Evolutionary conservation across 1,140 invertebrate species (phyloP).

Genomic region (Pissodes strobi): DNA sequence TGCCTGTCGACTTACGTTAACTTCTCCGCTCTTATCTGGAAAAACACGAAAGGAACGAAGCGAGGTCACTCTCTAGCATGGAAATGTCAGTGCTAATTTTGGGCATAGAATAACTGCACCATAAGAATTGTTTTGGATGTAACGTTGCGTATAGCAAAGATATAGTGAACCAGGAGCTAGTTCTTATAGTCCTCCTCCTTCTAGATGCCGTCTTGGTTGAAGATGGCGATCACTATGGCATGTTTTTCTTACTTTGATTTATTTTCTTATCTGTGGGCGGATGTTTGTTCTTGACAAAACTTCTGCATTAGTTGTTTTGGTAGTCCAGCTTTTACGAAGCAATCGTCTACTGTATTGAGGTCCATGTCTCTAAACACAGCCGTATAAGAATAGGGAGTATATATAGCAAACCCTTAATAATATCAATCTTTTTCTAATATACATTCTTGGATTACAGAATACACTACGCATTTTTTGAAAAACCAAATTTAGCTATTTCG

Average conservation of each 20-base stretch:
- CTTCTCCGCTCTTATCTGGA: conserved; percentile 35
- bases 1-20: conserved; percentile 36
- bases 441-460: background rate
- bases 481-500: background rate
- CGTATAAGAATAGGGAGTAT: background rate
- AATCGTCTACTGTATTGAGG: background rate
- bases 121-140: too few relatives aligned
- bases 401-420: background rate
- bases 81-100: conserved; percentile 30
- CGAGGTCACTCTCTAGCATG: conserved; percentile 35
- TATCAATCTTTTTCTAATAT: background rate
- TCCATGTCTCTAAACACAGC: background rate
- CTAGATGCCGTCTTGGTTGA: too few relatives aligned
- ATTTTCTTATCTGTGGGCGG: background rate
- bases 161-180: too few relatives aligned
- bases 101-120: conserved; percentile 10
- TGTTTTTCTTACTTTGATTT: background rate
- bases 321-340: background rate
- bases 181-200: too few relatives aligned
- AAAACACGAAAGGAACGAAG: conserved; percentile 32
- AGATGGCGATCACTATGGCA: too few relatives aligned
- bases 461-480: background rate
- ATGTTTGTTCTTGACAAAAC: background rate
- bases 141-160: too few relatives aligned
- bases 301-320: background rate